Evolutionary conservation across 1,140 invertebrate genomes (phyloP).

Genomic region (Mylabris phalerata): DNA sequence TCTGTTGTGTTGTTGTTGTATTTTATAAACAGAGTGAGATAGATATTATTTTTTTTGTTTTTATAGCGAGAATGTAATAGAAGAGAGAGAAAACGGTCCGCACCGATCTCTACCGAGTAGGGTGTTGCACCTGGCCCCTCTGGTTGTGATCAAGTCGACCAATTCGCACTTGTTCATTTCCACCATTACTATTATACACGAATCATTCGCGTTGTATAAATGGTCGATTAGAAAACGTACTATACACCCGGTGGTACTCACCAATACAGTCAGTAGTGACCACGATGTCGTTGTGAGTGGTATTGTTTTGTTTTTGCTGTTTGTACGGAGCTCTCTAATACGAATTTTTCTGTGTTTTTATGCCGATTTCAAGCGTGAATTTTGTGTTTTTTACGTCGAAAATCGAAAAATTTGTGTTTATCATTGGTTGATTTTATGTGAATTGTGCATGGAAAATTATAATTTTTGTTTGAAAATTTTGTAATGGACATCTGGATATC

Average conservation of each 20-base stretch:
- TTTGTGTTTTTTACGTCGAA: too few species aligned
- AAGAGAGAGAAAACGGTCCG: not conserved
- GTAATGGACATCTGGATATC: conserved; percentile 25
- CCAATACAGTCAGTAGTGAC: conserved; percentile 5
- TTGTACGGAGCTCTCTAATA: not conserved
- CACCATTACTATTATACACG: too few species aligned
- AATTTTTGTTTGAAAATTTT: conserved; percentile 8
- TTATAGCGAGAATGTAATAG: too few species aligned
- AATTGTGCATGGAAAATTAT: conserved; percentile 1
- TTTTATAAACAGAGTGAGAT: not conserved
- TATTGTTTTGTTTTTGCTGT: not conserved
- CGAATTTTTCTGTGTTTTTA: too few species aligned
- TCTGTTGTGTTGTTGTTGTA: not conserved
- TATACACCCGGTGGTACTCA: conserved; percentile 10
- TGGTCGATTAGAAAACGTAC: conserved; percentile 9
- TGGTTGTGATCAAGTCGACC: conserved; percentile 13
- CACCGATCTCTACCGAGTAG: conserved; percentile 13
- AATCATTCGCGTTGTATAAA: not conserved
- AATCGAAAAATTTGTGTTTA: not conserved
- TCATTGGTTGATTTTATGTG: not conserved
- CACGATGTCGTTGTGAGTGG: conserved; percentile 1
- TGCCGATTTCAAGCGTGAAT: too few species aligned
- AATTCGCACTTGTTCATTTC: not conserved
- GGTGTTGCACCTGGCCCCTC: conserved; percentile 15
- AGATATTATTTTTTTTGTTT: not conserved